Evolutionary conservation across 2,113 vertebrate species (phyloP).

Genomic region (Notechis scutatus): DNA sequence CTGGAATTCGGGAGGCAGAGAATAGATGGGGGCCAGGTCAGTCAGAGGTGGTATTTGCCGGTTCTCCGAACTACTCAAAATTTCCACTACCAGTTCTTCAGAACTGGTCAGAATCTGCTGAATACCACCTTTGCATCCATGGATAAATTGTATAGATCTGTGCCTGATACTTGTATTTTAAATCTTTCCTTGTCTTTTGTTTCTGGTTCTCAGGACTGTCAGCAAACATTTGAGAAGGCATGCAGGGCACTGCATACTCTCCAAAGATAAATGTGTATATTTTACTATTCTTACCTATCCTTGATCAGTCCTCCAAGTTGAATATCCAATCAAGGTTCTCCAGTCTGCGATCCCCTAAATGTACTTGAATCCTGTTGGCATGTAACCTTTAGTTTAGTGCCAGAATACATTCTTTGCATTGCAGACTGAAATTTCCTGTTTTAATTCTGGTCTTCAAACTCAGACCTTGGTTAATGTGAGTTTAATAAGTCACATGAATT

Average conservation of each 20-base stretch:
- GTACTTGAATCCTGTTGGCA: background rate
- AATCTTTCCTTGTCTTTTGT: background rate
- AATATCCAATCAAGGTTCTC: background rate
- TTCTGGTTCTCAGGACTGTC: background rate
- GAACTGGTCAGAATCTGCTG: no score
- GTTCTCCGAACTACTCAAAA: no score
- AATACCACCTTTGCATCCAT: no score
- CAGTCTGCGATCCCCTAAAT: background rate
- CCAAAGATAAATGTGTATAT: background rate
- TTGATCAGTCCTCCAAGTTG: background rate
- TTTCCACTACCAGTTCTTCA: no score
- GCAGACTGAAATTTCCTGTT: background rate
- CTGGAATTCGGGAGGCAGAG: no score
- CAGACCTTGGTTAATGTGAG: background rate
- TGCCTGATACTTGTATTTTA: background rate
- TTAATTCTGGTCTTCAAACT: background rate
- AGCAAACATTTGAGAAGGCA: background rate
- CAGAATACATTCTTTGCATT: background rate
- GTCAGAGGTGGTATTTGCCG: no score
- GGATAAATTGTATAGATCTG: background rate
- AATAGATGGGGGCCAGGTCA: no score
- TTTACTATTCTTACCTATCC: background rate
- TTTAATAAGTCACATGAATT: background rate
- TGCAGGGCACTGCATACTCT: background rate
- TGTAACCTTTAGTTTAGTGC: background rate